Evolutionary conservation across 2,797 vertebrate genomes (phyloP).

Genomic region (Pangasius djambal): DNA sequence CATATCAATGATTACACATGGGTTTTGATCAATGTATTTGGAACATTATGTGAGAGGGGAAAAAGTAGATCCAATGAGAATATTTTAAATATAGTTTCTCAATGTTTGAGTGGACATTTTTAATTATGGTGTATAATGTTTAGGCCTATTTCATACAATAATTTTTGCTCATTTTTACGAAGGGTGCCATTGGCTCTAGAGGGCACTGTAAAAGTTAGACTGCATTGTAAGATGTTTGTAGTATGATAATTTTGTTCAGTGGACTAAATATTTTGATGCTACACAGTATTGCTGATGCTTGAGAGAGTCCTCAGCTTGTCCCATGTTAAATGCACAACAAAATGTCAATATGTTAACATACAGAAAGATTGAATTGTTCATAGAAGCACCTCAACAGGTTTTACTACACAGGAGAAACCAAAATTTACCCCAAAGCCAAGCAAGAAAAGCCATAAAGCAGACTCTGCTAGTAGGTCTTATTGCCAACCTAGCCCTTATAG

Average conservation of each 20-base stretch:
- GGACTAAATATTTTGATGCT: background rate
- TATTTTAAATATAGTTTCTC: too few relatives aligned
- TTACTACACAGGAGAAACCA: background rate
- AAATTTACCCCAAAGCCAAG: background rate
- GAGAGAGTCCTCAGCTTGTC: background rate
- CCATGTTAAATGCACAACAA: background rate
- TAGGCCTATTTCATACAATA: background rate
- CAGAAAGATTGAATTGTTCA: background rate
- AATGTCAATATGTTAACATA: background rate
- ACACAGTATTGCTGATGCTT: background rate
- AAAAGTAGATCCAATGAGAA: too few relatives aligned
- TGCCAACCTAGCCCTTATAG: background rate
- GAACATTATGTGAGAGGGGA: background rate
- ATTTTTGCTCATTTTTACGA: background rate
- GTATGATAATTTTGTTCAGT: background rate
- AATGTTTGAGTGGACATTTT: background rate
- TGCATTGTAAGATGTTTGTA: background rate
- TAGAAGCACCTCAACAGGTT: background rate
- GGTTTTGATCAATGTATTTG: background rate
- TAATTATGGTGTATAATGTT: background rate
- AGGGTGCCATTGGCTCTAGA: background rate
- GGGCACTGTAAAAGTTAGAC: background rate
- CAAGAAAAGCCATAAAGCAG: background rate
- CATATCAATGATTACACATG: background rate
- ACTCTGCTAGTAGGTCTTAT: background rate